Conservation (phyloP, 1,140 invertebrate genomes). For the Mya arenaria region DNA sequence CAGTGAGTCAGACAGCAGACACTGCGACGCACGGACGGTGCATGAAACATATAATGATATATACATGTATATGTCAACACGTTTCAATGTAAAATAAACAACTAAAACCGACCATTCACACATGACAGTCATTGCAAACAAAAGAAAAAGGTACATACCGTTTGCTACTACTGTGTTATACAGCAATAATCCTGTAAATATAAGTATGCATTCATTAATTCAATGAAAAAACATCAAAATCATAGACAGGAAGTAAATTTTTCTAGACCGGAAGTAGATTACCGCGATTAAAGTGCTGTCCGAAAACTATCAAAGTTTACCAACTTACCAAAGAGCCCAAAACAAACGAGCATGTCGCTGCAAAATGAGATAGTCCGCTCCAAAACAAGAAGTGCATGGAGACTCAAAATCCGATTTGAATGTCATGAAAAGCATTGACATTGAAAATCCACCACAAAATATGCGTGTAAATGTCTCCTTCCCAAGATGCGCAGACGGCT, state of each 20-base stretch:
- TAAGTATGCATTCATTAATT: conserved; percentile 10
- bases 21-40: too few species aligned
- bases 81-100: too few species aligned
- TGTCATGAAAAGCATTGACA: conserved; percentile 52
- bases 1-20: too few species aligned
- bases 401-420: conserved; percentile 42
- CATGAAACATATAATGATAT: too few species aligned
- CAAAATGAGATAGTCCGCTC: conserved; percentile 45
- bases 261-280: conserved; percentile 52
- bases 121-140: conserved; percentile 12
- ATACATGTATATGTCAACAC: too few species aligned
- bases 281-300: conserved; percentile 1
- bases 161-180: conserved; percentile 58
- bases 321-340: conserved; percentile 55
- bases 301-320: neutral
- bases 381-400: conserved; percentile 33
- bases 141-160: conserved; percentile 40
- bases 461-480: conserved; percentile 10
- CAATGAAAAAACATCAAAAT: conserved; percentile 5
- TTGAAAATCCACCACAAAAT: conserved; percentile 33
- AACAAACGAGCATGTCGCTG: conserved; percentile 57
- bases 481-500: conserved; percentile 49
- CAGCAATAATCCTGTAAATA: conserved; percentile 60
- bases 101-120: too few species aligned
- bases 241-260: conserved; percentile 50